These are phyloP conservation scores for Drepana falcataria DNA, from an alignment of 2,888 invertebrate genomes.

Conservation along the genomic window DNA sequence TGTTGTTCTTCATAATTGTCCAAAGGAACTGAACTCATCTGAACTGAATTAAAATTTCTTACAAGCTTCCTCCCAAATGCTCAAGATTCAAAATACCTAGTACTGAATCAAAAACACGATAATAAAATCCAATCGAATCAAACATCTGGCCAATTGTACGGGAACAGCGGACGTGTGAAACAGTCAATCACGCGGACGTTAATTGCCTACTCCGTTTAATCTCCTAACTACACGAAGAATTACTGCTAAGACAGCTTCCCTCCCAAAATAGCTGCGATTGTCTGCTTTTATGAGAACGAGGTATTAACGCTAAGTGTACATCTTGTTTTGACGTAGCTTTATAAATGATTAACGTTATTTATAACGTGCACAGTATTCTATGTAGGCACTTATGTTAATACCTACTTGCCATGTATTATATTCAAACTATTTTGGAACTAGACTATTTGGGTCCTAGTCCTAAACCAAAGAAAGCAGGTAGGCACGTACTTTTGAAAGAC, in stretches of 20 bases:
- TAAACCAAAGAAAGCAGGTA: too few relatives aligned
- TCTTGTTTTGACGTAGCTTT: slow-evolving; percentile 65
- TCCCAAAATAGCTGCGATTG: slow-evolving; percentile 62
- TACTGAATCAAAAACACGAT: slow-evolving; percentile 3
- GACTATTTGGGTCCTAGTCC: too few relatives aligned
- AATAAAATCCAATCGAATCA: slow-evolving; percentile 19
- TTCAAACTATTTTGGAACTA: too few relatives aligned
- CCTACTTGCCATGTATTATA: too few relatives aligned
- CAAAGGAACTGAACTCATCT: too few relatives aligned
- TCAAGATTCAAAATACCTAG: slow-evolving; percentile 1
- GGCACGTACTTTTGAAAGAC: too few relatives aligned
- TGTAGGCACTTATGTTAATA: slow-evolving; percentile 15
- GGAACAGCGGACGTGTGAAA: slow-evolving; percentile 29
- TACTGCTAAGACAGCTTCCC: slow-evolving; percentile 38
- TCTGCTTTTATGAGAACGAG: slow-evolving; percentile 46
- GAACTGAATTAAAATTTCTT: too few relatives aligned
- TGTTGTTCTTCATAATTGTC: too few relatives aligned
- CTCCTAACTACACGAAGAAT: slow-evolving; percentile 51
- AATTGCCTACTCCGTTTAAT: slow-evolving; percentile 59
- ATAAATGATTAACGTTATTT: slow-evolving; percentile 60
- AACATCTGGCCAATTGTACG: slow-evolving; percentile 27
- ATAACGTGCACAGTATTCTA: slow-evolving; percentile 37
- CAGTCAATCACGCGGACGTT: slow-evolving; percentile 64
- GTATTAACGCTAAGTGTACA: slow-evolving; percentile 41
- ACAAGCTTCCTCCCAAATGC: background rate